Evolutionary conservation across 2,888 invertebrate species (phyloP), one percentile per base, ranked within the genome.

Genomic region (Drosophila nigricruria): DNA sequence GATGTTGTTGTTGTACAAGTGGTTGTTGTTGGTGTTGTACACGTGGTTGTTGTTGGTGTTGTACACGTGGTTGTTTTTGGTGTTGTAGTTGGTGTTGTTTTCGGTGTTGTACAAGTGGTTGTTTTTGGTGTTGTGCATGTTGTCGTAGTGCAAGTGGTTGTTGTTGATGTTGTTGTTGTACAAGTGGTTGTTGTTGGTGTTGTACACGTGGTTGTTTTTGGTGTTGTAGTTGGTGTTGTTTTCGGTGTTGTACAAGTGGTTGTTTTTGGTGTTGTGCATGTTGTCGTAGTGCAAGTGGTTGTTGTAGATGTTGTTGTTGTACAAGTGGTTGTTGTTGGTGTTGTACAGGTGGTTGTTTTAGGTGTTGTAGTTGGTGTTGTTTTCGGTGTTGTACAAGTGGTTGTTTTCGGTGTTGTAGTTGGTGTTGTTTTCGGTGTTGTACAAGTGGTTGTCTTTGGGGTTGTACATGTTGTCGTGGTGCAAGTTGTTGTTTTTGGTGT

Each of bases 131-230:
- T 25, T 40, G 45, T 25, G 2, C 20, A 20, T 0, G 75, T 65
- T 3, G 65, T 27, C 1, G 75, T 54, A 0, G 23, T 32, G 0
- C 68, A 64, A 0, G 70, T 60, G 12, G 73, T 73, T 8, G 78
- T 62, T 12, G 58, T 42, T 23, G 65, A 25, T 0, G 77, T 59
- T 0, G 60, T 52, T n/a, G 57, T 59, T 0, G 62, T 60, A 12
- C 68, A 58, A 0, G 60, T 50, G 0, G 64, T 52, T 0, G 63
- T 71, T 16, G 49, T 25, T 1, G 23, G 50, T 0, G 18, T 38
- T 9, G n/a, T 43, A 3, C 53, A 58, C 0, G 53, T 54, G 5
- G 69, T 67, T 20, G 77, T 49, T 9, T 49, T 20, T n/a, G 36
- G n/a, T 2, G 49, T 25, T 25, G 9, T 18, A 14, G 52, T 23